Percentiles rank a stretch among this genome's conserved stretches.
phyloP scores from a whole-genome alignment of 2,797 vertebrate species.

The Neostethus bicornis region DNA sequence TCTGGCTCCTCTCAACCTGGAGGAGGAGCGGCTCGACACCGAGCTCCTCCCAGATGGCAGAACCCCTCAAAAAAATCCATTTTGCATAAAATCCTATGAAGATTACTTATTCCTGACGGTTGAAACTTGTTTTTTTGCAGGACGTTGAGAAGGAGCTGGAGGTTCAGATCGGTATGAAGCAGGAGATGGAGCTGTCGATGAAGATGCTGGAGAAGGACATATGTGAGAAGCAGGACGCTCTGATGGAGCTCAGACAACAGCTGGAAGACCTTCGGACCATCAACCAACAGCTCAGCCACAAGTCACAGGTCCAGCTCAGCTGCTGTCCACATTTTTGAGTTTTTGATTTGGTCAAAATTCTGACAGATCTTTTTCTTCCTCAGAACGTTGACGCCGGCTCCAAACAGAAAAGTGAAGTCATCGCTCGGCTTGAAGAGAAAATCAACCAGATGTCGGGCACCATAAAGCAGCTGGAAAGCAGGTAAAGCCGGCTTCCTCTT shows the following conservation, averaged over 20 bases:
- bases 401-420: conserved; percentile 94
- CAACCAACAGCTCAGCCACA: conserved; percentile 94
- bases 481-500: conserved; percentile 77
- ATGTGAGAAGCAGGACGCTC: conserved; percentile 95
- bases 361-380: neutral
- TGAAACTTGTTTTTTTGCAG: conserved; percentile 75
- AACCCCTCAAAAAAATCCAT: too few relatives aligned
- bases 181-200: conserved; percentile 99
- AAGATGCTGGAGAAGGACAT: conserved; percentile 99
- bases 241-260: conserved; percentile 94
- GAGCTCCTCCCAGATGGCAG: too few relatives aligned
- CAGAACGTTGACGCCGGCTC: conserved; percentile 88
- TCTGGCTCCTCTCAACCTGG: too few relatives aligned
- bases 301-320: conserved; percentile 83
- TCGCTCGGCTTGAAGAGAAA: conserved; percentile 94
- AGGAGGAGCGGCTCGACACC: too few relatives aligned
- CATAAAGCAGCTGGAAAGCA: conserved; percentile 94
- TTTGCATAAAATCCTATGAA: too few relatives aligned
- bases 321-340: too few relatives aligned
- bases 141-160: conserved; percentile 98
- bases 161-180: conserved; percentile 96
- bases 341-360: too few relatives aligned
- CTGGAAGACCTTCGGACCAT: conserved; percentile 93
- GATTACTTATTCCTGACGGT: too few relatives aligned
- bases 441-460: conserved; percentile 95